These are phyloP conservation scores for Sorex fumeus DNA, from an alignment of 2,113 vertebrate species.

Conservation along the genomic window DNA sequence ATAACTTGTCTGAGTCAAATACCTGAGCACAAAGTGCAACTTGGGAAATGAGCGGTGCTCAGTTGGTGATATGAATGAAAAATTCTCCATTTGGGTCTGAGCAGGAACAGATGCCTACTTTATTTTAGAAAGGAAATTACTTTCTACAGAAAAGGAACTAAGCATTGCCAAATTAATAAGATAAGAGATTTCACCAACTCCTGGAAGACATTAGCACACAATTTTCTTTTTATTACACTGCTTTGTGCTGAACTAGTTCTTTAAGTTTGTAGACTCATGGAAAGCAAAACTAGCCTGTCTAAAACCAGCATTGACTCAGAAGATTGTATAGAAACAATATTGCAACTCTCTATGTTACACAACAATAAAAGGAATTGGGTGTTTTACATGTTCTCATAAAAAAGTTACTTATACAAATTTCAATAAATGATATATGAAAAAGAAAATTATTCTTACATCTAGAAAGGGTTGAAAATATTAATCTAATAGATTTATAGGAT, in stretches of 20 bases:
- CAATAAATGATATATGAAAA: not conserved
- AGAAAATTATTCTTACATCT: not conserved
- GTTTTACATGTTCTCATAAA: not conserved
- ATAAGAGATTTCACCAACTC: conserved; percentile 85
- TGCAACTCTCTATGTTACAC: not conserved
- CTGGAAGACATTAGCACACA: conserved; percentile 82
- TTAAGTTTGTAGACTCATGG: not conserved
- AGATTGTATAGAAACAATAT: not conserved
- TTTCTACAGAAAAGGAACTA: conserved; percentile 86
- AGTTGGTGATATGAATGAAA: conserved; percentile 82
- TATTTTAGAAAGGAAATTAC: conserved; percentile 88
- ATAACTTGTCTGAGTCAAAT: conserved; percentile 54
- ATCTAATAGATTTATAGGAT: too few species aligned
- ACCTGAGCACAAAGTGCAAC: conserved; percentile 68
- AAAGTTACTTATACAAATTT: not conserved
- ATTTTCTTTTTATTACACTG: conserved; percentile 75
- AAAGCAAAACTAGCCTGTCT: not conserved
- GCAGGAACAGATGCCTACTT: conserved; percentile 87
- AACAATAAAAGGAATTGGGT: not conserved
- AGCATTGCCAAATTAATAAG: conserved; percentile 83
- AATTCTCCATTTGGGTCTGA: conserved; percentile 84
- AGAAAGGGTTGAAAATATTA: not conserved
- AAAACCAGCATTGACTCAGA: not conserved
- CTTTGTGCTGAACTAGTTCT: not conserved
- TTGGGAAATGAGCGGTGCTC: conserved; percentile 63